Base-by-base conservation (phyloP, 2,113 vertebrate genomes). In the Cyphomyrus plagiostoma region DNA sequence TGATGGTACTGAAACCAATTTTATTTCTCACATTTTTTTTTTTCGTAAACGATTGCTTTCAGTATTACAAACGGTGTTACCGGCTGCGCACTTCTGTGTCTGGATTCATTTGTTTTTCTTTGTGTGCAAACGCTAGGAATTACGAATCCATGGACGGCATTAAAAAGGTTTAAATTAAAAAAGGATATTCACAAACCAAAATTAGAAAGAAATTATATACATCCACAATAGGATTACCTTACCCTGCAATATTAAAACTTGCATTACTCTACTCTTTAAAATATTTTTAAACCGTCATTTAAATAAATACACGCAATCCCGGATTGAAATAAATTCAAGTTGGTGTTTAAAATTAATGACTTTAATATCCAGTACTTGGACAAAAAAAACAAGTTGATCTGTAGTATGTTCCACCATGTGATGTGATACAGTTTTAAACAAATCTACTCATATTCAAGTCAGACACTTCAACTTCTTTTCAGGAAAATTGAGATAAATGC, bases 331-430 rank as follows among this genome's bases (percentile, higher is more conserved):
- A 39, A 58, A 58, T 58, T 42, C 42, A 53, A 58, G 30, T 10
- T 84, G 89, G 74, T 82, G 88, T 4, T 56, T 53, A 89, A 56
- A 56, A 35, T 83, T 35, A 77, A 89, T 89, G 77, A 84, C 49
- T 42, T 77, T 46, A n/a, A 62, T 45, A 7, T 5, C 15, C 50
- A 26, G 19, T 89, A 52, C 52, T 42, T 84, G 39, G 35, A 62
- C 23, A 58, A 84, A 83, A 77, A 21, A 13, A 50, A 50, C 0
- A 74, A 35, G 26, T 21, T 46, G 26, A 21, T 77, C 15, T 30
- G 30, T 21, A 53, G 88, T n/a, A n/a, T 70, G 3, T 46, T 35
- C 10, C 4, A 1, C 23, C 66, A 35, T 49, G 46, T 48, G 45
- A 83, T 83, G 15, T 45, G 42, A 35, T 77, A 23, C 26, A 80